phyloP scores from a whole-genome alignment of 2,113 vertebrate species.

The Ochotona princeps region DNA sequence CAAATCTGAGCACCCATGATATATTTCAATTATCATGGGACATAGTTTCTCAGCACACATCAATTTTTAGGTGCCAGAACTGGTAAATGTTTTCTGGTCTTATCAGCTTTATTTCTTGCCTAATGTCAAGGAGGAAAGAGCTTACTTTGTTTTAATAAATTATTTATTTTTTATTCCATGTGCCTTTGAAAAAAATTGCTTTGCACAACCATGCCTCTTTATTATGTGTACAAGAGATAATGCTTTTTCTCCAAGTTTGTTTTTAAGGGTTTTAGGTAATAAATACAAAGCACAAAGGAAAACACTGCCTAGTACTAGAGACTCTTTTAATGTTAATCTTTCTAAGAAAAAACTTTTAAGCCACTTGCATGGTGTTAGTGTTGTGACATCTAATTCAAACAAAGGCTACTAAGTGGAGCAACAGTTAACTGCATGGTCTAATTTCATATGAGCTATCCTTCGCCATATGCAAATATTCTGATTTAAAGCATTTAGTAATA shows the following conservation, averaged over 20 bases:
- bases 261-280: not conserved
- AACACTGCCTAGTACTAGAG: not conserved
- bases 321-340: not conserved
- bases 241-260: not conserved
- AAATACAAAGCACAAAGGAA: not conserved
- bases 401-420: not conserved
- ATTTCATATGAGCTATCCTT: slow-evolving; percentile 24
- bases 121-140: not conserved
- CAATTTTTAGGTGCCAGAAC: not conserved
- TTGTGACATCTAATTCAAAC: not conserved
- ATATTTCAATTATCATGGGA: not conserved
- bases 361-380: not conserved
- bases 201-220: not conserved
- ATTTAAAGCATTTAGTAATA: not conserved
- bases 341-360: not conserved
- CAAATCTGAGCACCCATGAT: not conserved
- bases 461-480: not conserved
- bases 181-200: not conserved
- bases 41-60: not conserved
- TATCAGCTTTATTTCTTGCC: not conserved
- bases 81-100: not conserved
- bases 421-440: not conserved
- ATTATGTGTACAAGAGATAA: not conserved
- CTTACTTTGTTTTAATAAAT: slow-evolving; percentile 22
- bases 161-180: not conserved